These are phyloP conservation scores for Rhabdornis inornatus DNA, from an alignment of 2,113 vertebrate genomes.

Conservation along the genomic window DNA sequence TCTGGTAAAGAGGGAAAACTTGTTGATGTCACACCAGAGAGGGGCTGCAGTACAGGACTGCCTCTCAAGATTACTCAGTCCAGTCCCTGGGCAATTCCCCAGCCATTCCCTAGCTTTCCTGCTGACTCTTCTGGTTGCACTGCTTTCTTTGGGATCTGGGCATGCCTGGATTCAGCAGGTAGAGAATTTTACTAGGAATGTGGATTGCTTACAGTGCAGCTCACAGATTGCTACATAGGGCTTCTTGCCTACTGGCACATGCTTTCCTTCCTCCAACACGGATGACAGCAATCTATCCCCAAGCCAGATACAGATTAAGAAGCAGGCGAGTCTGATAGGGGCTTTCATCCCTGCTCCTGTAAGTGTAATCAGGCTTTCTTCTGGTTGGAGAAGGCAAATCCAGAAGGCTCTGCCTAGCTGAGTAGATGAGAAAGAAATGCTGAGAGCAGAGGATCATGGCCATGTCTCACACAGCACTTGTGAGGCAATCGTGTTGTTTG, in stretches of 20 bases:
- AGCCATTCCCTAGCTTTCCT: constrained; percentile 3
- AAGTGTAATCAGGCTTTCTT: neutral
- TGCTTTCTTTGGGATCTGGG: constrained; percentile 10
- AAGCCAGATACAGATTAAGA: neutral
- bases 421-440: neutral
- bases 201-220: neutral
- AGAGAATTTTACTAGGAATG: neutral
- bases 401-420: neutral
- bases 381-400: neutral
- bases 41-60: neutral
- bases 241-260: neutral
- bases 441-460: neutral
- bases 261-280: neutral
- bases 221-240: neutral
- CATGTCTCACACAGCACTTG: neutral
- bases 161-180: neutral
- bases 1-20: neutral
- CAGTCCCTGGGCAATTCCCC: neutral
- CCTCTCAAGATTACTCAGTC: neutral
- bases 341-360: neutral
- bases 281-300: neutral
- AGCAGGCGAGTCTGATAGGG: neutral
- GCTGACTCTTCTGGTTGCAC: neutral
- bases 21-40: neutral
- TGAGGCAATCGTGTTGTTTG: neutral